Conservation (phyloP, 2,797 vertebrate genomes). For the Chloroceryle inda region DNA sequence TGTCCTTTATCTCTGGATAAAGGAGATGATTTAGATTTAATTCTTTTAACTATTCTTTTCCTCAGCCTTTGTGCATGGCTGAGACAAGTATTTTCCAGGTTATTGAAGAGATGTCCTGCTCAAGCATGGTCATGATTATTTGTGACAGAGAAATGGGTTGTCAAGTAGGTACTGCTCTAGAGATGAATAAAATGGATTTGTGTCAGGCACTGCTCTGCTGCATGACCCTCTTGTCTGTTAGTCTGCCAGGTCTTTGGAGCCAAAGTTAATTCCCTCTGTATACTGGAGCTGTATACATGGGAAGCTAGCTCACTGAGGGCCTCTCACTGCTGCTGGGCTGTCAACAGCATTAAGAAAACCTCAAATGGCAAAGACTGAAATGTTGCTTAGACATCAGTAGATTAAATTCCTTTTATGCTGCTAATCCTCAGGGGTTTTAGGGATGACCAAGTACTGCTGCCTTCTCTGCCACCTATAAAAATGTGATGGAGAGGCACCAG, state of each 20-base stretch:
- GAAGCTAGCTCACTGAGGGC: neutral
- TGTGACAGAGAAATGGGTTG: neutral
- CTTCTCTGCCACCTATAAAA: neutral
- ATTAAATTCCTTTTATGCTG: neutral
- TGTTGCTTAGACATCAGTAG: neutral
- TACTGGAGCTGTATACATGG: neutral
- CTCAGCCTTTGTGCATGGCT: neutral
- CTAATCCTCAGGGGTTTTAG: conserved; percentile 13
- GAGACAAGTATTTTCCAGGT: neutral
- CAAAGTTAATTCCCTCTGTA: neutral
- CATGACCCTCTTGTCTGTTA: neutral
- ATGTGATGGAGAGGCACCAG: neutral
- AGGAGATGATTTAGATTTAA: neutral
- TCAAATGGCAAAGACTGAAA: neutral
- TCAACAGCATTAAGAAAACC: neutral
- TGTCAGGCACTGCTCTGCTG: neutral
- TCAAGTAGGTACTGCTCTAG: neutral
- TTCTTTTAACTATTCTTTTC: neutral
- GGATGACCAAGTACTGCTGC: neutral
- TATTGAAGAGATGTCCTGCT: neutral
- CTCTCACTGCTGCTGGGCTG: neutral
- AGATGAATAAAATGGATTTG: neutral
- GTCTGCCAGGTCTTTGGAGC: neutral
- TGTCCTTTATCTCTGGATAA: conserved; percentile 12
- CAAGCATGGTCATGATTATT: neutral